These are phyloP conservation scores for Nymphalis urticae DNA, from an alignment of 2,888 invertebrate species.

Conservation along the genomic window DNA sequence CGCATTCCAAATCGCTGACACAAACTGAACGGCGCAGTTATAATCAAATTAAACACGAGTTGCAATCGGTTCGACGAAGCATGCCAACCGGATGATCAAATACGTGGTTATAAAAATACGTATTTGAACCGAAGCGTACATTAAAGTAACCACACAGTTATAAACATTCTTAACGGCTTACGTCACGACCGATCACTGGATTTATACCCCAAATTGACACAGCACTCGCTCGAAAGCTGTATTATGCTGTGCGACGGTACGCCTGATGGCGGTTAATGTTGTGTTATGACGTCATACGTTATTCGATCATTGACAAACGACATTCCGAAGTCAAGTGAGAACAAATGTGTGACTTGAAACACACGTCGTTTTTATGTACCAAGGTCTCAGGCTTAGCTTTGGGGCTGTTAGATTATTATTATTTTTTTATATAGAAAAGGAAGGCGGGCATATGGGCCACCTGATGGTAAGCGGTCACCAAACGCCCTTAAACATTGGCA, in stretches of 20 bases:
- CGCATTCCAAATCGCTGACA: slow-evolving; percentile 74
- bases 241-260: slow-evolving; percentile 57
- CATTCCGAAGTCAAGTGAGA: slow-evolving; percentile 76
- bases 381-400: slow-evolving; percentile 71
- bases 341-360: slow-evolving; percentile 61
- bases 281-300: slow-evolving; percentile 70
- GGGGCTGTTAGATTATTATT: slow-evolving; percentile 53
- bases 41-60: slow-evolving; percentile 69
- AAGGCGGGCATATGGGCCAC: too few species aligned
- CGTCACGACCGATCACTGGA: slow-evolving; percentile 61
- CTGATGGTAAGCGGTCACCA: too few species aligned
- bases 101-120: slow-evolving; percentile 61
- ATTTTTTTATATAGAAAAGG: too few species aligned
- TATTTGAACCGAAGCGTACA: slow-evolving; percentile 54
- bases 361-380: slow-evolving; percentile 68
- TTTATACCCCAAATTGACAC: slow-evolving; percentile 57
- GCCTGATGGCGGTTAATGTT: slow-evolving; percentile 59
- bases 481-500: too few species aligned
- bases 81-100: slow-evolving; percentile 65
- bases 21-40: slow-evolving; percentile 60
- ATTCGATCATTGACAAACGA: slow-evolving; percentile 80
- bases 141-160: slow-evolving; percentile 52
- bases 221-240: slow-evolving; percentile 58
- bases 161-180: slow-evolving; percentile 58
- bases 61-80: slow-evolving; percentile 65